These are phyloP conservation scores for Gnatocerus cornutus DNA, from an alignment of 2,888 invertebrate species.

Conservation along the genomic window DNA sequence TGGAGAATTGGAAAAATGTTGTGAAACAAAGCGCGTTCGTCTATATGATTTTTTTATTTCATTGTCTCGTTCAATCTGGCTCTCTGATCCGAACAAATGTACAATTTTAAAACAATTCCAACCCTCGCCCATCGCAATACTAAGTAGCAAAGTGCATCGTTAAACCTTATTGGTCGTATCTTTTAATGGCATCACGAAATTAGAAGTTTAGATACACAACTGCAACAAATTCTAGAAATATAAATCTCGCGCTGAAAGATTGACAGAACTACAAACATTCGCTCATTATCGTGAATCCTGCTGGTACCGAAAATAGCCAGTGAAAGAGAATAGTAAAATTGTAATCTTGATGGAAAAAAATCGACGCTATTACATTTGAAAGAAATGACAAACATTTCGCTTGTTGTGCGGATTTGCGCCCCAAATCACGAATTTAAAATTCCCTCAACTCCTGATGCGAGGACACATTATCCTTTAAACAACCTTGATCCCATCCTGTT, in stretches of 20 bases:
- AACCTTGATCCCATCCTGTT: conserved; percentile 32
- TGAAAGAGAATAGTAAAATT: background rate
- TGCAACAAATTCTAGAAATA: conserved; percentile 7
- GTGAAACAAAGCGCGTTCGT: conserved; percentile 44
- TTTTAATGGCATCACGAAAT: conserved; percentile 14
- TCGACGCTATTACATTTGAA: conserved; percentile 1
- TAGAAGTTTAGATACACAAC: background rate
- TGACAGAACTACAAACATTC: background rate
- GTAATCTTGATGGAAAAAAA: background rate
- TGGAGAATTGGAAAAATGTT: conserved; percentile 41
- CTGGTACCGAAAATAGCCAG: background rate
- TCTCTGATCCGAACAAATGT: conserved; percentile 8
- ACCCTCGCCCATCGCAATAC: background rate
- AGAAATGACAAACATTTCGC: background rate
- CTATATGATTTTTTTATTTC: conserved; percentile 43
- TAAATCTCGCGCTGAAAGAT: conserved; percentile 1
- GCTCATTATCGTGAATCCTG: background rate
- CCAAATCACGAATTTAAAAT: conserved; percentile 25
- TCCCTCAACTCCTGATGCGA: conserved; percentile 17
- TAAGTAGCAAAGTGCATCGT: conserved; percentile 20
- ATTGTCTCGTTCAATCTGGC: conserved; percentile 29
- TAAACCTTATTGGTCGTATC: conserved; percentile 17
- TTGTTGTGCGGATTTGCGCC: conserved; percentile 17
- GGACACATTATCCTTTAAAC: conserved; percentile 30
- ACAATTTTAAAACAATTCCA: conserved; percentile 28